Conservation (phyloP, 2,888 invertebrate genomes). For the Elysia crispata region DNA sequence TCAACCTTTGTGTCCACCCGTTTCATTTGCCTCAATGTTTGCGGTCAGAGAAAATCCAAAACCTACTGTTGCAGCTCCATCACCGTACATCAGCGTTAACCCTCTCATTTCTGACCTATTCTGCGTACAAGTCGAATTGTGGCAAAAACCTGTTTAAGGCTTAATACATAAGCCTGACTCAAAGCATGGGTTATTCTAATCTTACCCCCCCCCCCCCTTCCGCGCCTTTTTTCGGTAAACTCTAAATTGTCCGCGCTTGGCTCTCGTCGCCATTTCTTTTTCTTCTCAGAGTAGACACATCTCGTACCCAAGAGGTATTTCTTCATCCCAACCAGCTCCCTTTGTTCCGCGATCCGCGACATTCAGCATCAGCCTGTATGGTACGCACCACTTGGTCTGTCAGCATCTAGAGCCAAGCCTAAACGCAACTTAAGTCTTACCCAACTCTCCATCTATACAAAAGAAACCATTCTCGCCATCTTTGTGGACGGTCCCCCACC, state of each 20-base stretch:
- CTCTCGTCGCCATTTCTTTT: background rate
- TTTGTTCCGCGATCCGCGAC: background rate
- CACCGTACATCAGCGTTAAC: too few species aligned
- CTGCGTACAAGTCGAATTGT: too few species aligned
- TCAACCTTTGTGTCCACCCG: too few species aligned
- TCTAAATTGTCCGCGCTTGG: background rate
- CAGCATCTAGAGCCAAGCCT: background rate
- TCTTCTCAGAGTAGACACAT: background rate
- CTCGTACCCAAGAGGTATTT: background rate
- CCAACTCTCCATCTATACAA: constrained; percentile 1
- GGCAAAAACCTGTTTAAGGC: too few species aligned
- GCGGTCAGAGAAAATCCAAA: too few species aligned
- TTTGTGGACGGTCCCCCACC: constrained; percentile 1
- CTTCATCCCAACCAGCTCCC: background rate
- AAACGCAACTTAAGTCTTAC: background rate
- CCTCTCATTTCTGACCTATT: too few species aligned
- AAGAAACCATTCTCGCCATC: constrained; percentile 7
- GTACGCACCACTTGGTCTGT: background rate
- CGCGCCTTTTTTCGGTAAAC: background rate
- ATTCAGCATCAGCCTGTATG: background rate
- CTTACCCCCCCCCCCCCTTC: background rate
- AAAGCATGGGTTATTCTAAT: background rate
- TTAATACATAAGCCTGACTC: background rate
- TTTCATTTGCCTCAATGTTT: too few species aligned
- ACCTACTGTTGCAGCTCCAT: too few species aligned